Base-by-base conservation (phyloP, 92 coral and sea anemone species). In the Actinernus sp. region DNA sequence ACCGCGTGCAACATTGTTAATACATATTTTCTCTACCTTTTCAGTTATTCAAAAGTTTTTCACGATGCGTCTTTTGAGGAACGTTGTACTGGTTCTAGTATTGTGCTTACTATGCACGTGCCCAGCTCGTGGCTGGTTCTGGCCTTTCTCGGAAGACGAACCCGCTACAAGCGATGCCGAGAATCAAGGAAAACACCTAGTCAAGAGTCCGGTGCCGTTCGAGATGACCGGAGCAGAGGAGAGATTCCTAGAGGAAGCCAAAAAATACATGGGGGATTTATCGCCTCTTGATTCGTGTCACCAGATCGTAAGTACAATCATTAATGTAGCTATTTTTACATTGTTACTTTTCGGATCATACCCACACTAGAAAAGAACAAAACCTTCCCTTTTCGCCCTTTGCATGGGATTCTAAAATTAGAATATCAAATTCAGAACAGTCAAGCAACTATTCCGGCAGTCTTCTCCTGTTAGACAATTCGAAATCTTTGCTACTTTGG, bases 221-320 rank as follows among this genome's bases (percentile, higher is more conserved):
- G 99, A 95, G 68, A 95, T 95, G 99, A 87, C 97, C 0, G 88
- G 69, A 19, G 95, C 99, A 3, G 99, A 95, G 66, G 95, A 95
- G 43, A 84, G 62, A 44, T 95, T 95, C 49, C 57, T 95, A 23
- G 95, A 82, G 5, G 97, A 95, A 64, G 97, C 99, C 0, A 79
- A 65, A 47, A 83, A 92, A 34, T 95, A 90, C 73, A 91, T 95
- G 97, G 91, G 95, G 4, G 90, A 95, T 24, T 70, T 95, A 68
- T 64, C 83, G 5, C 94, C 99, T 2, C 57, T 95, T 46, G 97
- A 95, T 39, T 82, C 96, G 4, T 95, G 99, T 33, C 99, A 95
- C 49, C 99, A 95, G 54, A 82, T 95, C 26, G 99, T 95, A 49
- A 82, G 98, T 78, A 26, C 5, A 5, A 3, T 12, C 34, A 17